Conservation (phyloP, 2,888 invertebrate species). For the Timema podura region DNA sequence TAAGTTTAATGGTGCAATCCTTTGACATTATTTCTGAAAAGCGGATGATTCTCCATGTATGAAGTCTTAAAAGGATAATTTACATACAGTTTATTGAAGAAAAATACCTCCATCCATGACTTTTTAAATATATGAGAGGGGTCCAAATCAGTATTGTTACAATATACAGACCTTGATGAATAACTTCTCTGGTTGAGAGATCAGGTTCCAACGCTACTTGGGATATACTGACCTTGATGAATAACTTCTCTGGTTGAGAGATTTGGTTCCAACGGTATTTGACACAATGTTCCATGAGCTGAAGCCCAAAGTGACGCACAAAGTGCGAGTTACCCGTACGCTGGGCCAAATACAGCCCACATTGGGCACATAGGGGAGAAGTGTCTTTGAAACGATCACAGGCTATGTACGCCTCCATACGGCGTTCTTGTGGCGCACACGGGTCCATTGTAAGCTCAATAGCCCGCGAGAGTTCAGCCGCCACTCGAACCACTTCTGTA, state of each 20-base stretch:
- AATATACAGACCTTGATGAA: constrained; percentile 79
- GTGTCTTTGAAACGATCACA: constrained; percentile 69
- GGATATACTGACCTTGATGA: constrained; percentile 76
- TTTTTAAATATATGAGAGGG: no score
- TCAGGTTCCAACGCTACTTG: constrained; percentile 88
- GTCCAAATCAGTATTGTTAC: no score
- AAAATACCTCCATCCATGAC: no score
- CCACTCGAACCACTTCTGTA: constrained; percentile 43
- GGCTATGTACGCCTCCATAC: constrained; percentile 66
- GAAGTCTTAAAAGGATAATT: no score
- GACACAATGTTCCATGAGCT: constrained; percentile 88
- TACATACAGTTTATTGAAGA: no score
- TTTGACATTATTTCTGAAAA: no score
- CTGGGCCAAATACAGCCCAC: constrained; percentile 75
- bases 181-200: constrained; percentile 80
- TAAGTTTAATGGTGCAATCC: no score
- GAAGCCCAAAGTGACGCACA: constrained; percentile 86
- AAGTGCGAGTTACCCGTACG: constrained; percentile 69
- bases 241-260: constrained; percentile 79
- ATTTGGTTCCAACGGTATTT: constrained; percentile 92
- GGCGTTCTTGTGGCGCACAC: constrained; percentile 67
- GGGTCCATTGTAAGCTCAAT: constrained; percentile 80
- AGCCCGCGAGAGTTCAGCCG: constrained; percentile 73
- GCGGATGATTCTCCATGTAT: no score
- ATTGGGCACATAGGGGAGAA: constrained; percentile 83